A percentile compares a stretch with the other conserved stretches of the same genome.
Conservation (phyloP, 2,797 vertebrate genomes). For the Cirrhinus mrigala region DNA sequence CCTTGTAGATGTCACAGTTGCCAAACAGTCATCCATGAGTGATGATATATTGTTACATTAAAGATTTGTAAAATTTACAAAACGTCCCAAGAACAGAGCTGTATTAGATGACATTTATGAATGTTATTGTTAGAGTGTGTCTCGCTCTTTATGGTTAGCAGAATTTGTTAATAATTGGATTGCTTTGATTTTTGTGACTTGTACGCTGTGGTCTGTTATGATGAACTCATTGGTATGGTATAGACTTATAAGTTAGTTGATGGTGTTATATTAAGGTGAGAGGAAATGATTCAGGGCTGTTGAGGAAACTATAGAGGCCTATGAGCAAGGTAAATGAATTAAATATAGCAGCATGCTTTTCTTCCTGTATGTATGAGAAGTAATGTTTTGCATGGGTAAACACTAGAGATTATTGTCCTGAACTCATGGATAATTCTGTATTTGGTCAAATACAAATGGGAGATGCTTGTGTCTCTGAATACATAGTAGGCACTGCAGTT, state of each 20-base stretch:
- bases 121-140: neutral
- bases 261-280: conserved; percentile 76
- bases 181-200: neutral
- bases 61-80: neutral
- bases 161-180: neutral
- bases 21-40: conserved; percentile 18
- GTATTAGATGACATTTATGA: neutral
- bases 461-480: neutral
- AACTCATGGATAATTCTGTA: neutral
- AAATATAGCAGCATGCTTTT: conserved; percentile 74
- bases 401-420: neutral
- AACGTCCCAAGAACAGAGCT: neutral
- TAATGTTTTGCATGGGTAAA: neutral
- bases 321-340: conserved; percentile 78
- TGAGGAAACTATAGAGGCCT: conserved; percentile 76
- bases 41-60: conserved; percentile 10
- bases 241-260: conserved; percentile 66
- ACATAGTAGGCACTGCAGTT: neutral
- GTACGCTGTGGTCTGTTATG: neutral
- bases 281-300: conserved; percentile 78
- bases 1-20: neutral
- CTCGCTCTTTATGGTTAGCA: neutral
- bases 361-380: conserved; percentile 10
- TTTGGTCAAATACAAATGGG: neutral
- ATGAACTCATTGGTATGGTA: neutral